These are phyloP conservation scores for Pica pica DNA, from an alignment of 2,113 vertebrate genomes.

Conservation along the genomic window DNA sequence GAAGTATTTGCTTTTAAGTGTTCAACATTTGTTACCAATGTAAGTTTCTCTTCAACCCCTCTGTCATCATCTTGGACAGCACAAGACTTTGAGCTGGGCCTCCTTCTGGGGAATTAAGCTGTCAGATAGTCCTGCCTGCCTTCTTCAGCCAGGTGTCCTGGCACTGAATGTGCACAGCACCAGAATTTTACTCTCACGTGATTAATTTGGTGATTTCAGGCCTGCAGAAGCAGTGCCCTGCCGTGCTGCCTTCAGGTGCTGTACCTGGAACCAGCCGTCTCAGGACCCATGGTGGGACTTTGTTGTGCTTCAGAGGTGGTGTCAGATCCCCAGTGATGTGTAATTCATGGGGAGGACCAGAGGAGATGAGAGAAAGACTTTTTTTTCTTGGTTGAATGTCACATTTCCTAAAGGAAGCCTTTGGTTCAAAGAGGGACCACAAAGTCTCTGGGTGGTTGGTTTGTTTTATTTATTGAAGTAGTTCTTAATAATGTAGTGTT, in stretches of 20 bases:
- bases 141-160: background rate
- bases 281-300: accelerated
- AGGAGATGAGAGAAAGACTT: background rate
- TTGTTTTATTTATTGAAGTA: background rate
- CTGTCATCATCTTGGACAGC: background rate
- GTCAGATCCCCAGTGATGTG: no score
- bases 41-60: background rate
- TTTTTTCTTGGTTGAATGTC: background rate
- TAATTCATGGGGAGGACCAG: background rate
- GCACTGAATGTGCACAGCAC: background rate
- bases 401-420: background rate
- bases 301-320: background rate
- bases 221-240: background rate
- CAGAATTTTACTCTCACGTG: background rate
- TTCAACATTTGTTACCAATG: background rate
- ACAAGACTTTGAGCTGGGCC: background rate
- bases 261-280: background rate
- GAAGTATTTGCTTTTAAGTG: constrained; percentile 50
- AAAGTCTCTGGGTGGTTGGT: background rate
- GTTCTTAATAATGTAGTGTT: background rate
- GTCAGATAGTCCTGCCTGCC: background rate
- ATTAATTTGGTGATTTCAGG: background rate
- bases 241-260: background rate
- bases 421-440: background rate
- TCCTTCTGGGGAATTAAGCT: background rate